Evolutionary conservation across 1,140 invertebrate species (phyloP), one percentile per base, ranked within the genome.

Genomic region (Metopolophium dirhodum): DNA sequence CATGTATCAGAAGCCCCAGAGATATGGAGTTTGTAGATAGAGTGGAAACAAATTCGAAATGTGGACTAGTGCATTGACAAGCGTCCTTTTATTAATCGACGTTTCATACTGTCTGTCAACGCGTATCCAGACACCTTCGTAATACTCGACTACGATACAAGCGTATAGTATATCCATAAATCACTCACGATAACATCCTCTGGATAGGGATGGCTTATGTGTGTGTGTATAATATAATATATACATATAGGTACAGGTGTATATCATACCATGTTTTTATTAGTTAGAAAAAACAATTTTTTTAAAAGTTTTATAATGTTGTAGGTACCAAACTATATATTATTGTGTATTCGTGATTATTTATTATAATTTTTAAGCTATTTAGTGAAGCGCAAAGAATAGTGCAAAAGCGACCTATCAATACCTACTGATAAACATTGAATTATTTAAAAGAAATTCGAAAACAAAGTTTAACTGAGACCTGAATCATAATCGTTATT

Each of bases 71-170:
- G 35, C 90, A 83, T 83, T 83, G 90, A 92, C 90, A 92, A 91
- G 68, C 45, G 8, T 82, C 45, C 47, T 92, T 83, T 92, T 92
- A 92, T 92, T 92, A 92, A 92, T 92, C 90, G 68, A 92, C 90
- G 35, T 92, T 83, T 51, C 68, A 83, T 37, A 83, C 90, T 92
- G 68, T 92, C 68, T 92, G 77, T 92, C 68, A 83, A 14, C 90
- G 4, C 30, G 30, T 77, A 91, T 91, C 41, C 90, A 68, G 57
- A 91, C 90, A 61, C 57, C 61, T 77, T 26, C 22, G 35, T 89
- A 54, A 89, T 89, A 90, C 89, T 45, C 37, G 41, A 49, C 90
- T 26, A 82, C 54, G 37, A 47, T 61, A 49, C 41, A 47, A 41
- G 14, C 7, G 57, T n/a, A 41, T 68, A 45, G 61, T 47, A 41